These are phyloP conservation scores for Nymphalis io DNA, from an alignment of 1,140 invertebrate genomes.

Conservation along the genomic window DNA sequence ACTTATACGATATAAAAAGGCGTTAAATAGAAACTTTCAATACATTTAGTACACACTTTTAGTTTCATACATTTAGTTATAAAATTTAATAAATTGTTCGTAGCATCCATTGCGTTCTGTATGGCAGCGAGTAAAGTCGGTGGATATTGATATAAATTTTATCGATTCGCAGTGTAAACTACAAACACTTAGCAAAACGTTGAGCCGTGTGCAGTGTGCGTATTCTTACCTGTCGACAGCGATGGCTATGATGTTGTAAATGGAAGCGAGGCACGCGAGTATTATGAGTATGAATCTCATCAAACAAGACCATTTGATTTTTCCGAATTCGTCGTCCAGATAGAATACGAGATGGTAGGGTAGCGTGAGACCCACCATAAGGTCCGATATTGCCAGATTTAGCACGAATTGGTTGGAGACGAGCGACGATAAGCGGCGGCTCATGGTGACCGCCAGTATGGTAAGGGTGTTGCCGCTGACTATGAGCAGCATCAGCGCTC, in stretches of 20 bases:
- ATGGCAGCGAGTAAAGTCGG: too few species aligned
- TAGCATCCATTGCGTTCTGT: too few species aligned
- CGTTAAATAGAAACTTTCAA: too few species aligned
- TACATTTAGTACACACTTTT: too few species aligned
- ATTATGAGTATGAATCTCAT: slow-evolving; percentile 86
- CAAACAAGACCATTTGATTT: slow-evolving; percentile 83
- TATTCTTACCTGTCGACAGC: slow-evolving; percentile 86
- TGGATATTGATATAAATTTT: background rate
- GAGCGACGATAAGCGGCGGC: slow-evolving; percentile 83
- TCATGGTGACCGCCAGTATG: slow-evolving; percentile 85
- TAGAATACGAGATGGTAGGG: slow-evolving; percentile 89
- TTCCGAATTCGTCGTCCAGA: slow-evolving; percentile 81
- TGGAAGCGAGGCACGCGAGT: slow-evolving; percentile 87
- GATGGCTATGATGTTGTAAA: slow-evolving; percentile 91
- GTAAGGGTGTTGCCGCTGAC: slow-evolving; percentile 87
- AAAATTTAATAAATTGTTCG: too few species aligned
- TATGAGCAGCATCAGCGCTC: slow-evolving; percentile 84
- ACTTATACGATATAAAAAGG: too few species aligned
- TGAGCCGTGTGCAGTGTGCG: slow-evolving; percentile 9
- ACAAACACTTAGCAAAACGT: background rate
- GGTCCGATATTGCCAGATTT: slow-evolving; percentile 87
- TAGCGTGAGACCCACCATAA: slow-evolving; percentile 86
- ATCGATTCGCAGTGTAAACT: background rate
- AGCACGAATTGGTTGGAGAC: slow-evolving; percentile 88
- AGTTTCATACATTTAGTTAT: too few species aligned